A percentile compares a stretch with the other conserved stretches of the same genome.
phyloP scores from a whole-genome alignment of 1,140 invertebrate genomes.

The Octopus bimaculoides region DNA sequence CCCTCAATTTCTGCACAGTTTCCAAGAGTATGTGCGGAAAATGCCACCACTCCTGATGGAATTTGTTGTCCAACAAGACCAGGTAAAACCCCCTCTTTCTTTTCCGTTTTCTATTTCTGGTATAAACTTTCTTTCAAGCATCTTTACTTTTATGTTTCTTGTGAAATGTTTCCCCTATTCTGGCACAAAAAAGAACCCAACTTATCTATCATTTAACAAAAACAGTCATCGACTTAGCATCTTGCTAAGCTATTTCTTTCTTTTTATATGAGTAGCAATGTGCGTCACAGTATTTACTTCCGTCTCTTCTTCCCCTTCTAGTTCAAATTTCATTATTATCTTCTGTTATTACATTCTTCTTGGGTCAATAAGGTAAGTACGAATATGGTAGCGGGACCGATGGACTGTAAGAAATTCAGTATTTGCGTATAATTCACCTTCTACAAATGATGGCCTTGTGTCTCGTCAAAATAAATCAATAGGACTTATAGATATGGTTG shows the following conservation, averaged over 20 bases:
- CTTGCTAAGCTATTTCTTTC: background rate
- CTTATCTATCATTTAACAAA: background rate
- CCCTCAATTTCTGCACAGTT: background rate
- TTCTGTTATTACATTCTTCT: too few species aligned
- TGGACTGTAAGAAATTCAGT: too few species aligned
- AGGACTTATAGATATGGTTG: too few species aligned
- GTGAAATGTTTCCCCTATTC: background rate
- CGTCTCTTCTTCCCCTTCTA: too few species aligned
- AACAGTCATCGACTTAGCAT: background rate
- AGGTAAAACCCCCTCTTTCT: background rate
- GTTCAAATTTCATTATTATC: too few species aligned
- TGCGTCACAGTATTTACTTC: too few species aligned
- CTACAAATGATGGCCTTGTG: too few species aligned
- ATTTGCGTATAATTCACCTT: too few species aligned
- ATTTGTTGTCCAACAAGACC: background rate
- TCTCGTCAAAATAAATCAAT: too few species aligned
- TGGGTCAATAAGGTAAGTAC: too few species aligned
- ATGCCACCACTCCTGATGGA: background rate
- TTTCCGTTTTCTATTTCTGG: background rate
- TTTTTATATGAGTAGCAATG: too few species aligned
- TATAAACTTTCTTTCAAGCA: background rate
- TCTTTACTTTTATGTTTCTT: background rate
- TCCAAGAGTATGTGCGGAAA: background rate
- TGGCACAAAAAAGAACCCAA: background rate
- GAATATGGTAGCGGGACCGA: too few species aligned